Conservation (phyloP, 2,888 invertebrate species). For the Zhuqinia jingwanae region DNA sequence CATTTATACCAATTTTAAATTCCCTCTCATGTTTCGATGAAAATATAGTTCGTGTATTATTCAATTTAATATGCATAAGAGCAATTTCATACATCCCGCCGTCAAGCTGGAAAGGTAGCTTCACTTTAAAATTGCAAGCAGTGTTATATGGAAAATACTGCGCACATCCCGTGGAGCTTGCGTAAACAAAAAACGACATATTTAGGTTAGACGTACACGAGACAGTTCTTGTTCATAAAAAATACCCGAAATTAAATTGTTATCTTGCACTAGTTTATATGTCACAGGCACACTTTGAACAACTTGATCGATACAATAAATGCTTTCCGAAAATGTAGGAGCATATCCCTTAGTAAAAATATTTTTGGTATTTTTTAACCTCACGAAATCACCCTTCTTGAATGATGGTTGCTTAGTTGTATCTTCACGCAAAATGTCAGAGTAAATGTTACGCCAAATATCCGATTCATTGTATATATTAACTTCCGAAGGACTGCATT, state of each 20-base stretch:
- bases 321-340: neutral
- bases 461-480: constrained; percentile 50
- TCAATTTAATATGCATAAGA: neutral
- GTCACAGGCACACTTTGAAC: constrained; percentile 24
- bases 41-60: neutral
- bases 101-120: neutral
- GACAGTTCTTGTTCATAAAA: neutral
- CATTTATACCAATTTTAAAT: neutral
- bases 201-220: constrained; percentile 38
- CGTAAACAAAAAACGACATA: constrained; percentile 31
- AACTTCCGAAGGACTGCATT: constrained; percentile 25
- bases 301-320: constrained; percentile 31
- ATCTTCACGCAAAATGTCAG: too few relatives aligned
- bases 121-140: neutral
- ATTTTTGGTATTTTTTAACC: neutral
- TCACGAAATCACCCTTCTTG: constrained; percentile 4
- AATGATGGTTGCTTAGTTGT: neutral
- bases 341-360: constrained; percentile 48
- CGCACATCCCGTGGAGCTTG: neutral
- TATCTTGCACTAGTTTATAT: constrained; percentile 40
- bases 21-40: neutral
- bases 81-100: neutral
- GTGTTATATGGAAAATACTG: neutral
- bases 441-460: constrained; percentile 29
- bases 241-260: constrained; percentile 13